phyloP scores from a whole-genome alignment of 2,797 vertebrate genomes.

The Malacoraja senta region DNA sequence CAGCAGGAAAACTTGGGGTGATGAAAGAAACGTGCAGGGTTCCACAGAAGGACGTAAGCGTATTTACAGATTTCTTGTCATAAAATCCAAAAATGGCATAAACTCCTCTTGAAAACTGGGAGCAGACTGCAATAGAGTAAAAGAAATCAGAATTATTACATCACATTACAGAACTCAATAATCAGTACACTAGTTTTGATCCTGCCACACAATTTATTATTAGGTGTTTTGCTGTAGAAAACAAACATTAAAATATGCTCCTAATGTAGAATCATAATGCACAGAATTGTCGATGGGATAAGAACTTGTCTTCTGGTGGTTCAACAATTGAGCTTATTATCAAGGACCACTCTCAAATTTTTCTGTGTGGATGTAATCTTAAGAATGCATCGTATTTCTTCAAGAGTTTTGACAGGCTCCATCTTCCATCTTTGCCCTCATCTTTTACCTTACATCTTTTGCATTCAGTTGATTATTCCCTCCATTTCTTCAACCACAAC shows the following conservation, averaged over 20 bases:
- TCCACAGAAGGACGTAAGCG: slow-evolving; percentile 94
- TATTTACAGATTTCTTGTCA: slow-evolving; percentile 98
- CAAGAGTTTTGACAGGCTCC: background rate
- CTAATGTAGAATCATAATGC: too few species aligned
- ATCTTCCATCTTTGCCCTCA: background rate
- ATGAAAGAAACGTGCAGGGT: slow-evolving; percentile 98
- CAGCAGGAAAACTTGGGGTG: slow-evolving; percentile 94
- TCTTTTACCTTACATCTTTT: background rate
- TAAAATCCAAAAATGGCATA: slow-evolving; percentile 99
- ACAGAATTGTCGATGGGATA: too few species aligned
- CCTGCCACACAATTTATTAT: background rate
- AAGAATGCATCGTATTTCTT: background rate
- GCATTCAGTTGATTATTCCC: background rate
- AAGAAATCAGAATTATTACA: background rate
- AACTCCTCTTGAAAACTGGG: slow-evolving; percentile 97
- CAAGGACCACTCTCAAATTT: background rate
- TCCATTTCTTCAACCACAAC: background rate
- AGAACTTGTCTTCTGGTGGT: background rate
- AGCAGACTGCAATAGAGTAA: slow-evolving; percentile 74
- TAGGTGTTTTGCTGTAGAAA: background rate
- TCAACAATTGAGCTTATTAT: background rate
- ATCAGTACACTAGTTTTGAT: background rate
- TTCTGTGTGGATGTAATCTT: background rate
- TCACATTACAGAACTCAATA: background rate
- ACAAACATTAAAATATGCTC: background rate